Evolutionary conservation across 2,888 invertebrate species (phyloP).

Genomic region (Adela reaumurella): DNA sequence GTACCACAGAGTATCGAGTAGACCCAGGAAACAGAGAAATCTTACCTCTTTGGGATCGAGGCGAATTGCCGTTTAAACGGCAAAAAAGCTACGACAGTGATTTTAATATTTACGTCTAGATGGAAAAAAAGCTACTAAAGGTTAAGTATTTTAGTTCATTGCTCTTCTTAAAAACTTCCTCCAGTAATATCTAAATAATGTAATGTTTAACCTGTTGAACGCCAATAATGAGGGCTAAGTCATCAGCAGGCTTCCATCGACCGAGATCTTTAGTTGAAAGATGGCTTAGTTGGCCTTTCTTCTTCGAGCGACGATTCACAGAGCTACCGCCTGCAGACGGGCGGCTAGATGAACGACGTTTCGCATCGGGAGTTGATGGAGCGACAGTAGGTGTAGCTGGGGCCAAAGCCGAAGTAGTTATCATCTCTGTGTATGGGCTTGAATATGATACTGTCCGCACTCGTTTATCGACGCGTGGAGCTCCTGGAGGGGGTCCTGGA

Average conservation of each 20-base stretch:
- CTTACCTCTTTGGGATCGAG: too few species aligned
- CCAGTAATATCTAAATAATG: too few species aligned
- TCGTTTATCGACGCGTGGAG: conserved; percentile 43
- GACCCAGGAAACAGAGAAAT: too few species aligned
- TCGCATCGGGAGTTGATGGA: conserved; percentile 14
- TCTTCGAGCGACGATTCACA: conserved; percentile 47
- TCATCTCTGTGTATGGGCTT: conserved; percentile 49
- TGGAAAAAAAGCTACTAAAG: too few species aligned
- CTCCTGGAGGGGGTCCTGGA: conserved; percentile 43
- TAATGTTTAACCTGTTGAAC: conserved; percentile 71
- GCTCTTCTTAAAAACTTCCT: too few species aligned
- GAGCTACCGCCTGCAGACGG: conserved; percentile 30
- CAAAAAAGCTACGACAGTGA: too few species aligned
- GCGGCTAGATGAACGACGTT: conserved; percentile 35
- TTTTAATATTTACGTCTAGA: too few species aligned
- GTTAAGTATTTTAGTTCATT: too few species aligned
- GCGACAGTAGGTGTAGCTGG: conserved; percentile 10
- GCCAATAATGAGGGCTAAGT: conserved; percentile 87
- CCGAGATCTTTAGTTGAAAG: conserved; percentile 81
- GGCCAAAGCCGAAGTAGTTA: conserved; percentile 15
- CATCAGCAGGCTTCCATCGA: conserved; percentile 97
- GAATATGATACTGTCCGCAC: conserved; percentile 49
- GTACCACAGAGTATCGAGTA: too few species aligned
- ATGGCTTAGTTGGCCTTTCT: conserved; percentile 64
- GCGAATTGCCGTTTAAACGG: too few species aligned